These are phyloP conservation scores for Cheilosia urbana DNA, from an alignment of 2,888 invertebrate species.

Conservation along the genomic window DNA sequence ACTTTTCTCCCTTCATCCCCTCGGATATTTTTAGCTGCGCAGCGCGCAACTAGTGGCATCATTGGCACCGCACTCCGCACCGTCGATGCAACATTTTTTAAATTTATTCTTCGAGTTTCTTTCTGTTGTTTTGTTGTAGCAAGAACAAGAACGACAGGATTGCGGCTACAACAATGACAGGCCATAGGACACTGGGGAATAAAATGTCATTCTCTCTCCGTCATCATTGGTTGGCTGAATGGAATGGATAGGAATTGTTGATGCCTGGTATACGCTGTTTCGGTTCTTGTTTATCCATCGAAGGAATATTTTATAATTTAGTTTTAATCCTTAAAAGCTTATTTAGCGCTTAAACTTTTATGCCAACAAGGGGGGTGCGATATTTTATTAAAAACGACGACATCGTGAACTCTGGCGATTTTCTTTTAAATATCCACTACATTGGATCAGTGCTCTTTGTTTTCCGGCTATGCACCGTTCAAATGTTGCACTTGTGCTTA, in stretches of 20 bases:
- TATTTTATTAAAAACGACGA: slow-evolving; percentile 59
- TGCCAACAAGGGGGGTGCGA: slow-evolving; percentile 46
- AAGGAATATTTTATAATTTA: slow-evolving; percentile 66
- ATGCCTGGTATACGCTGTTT: slow-evolving; percentile 15
- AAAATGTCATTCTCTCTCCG: slow-evolving; percentile 48
- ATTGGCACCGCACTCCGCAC: background rate
- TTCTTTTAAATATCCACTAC: slow-evolving; percentile 27
- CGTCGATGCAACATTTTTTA: slow-evolving; percentile 46
- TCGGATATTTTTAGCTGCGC: slow-evolving; percentile 23
- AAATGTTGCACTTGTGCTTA: background rate
- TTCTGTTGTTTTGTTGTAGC: slow-evolving; percentile 13
- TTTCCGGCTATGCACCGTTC: slow-evolving; percentile 6
- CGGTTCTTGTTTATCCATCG: slow-evolving; percentile 37
- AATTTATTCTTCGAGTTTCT: slow-evolving; percentile 37
- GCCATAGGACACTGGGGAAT: slow-evolving; percentile 43
- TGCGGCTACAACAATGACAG: slow-evolving; percentile 57
- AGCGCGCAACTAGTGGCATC: slow-evolving; percentile 58
- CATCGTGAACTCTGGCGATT: slow-evolving; percentile 28
- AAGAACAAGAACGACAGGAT: slow-evolving; percentile 41
- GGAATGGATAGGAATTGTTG: slow-evolving; percentile 53
- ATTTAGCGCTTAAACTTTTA: slow-evolving; percentile 66
- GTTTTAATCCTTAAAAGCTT: slow-evolving; percentile 65
- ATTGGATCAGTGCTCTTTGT: slow-evolving; percentile 43
- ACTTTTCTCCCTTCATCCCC: background rate
- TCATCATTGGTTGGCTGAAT: slow-evolving; percentile 42